Evolutionary conservation across 2,797 vertebrate species (phyloP), one percentile per base, ranked within the genome.

Genomic region (Dicrostonyx torquatus): DNA sequence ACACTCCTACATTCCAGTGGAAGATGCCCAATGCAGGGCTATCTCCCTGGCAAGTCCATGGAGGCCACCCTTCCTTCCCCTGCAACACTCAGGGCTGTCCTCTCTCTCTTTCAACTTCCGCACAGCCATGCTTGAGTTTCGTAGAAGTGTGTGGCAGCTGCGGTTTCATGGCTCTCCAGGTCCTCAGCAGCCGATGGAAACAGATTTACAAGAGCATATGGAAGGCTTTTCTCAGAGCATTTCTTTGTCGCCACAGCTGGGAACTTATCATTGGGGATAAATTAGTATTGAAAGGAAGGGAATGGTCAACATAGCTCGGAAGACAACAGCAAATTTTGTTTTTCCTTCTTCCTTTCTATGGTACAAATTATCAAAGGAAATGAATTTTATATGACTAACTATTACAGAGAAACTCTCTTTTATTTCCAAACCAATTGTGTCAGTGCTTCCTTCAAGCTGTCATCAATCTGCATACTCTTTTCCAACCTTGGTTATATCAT

Each of bases 221-320:
- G 77, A 80, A 37, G 62, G n/a, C 15, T 62, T 85, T 87, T 82
- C 84, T 73, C 2, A 0, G 31, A 92, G 12, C 18, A 60, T 93
- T 90, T 82, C 53, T 50, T 90, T 92, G 12, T 79, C n/a, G 2
- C 18, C 80, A 60, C 83, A 95, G 58, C 87, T 90, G 87, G 86
- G 62, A 88, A 93, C 1, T 91, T 93, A 87, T 6, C 90, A 64
- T 72, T 91, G 96, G 75, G 14, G 48, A 64, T 22, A 94, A 96
- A 91, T 96, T 77, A 87, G 5, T 72, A 93, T 14, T 80, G 64
- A 97, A 97, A 85, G 45, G 80, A 96, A 50, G 58, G 0, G 14
- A 93, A 5, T 31, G 31, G 60, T 58, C 62, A 50, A 14, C 58
- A 88, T 17, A 48, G 10, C 80, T 90, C 5, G 70, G n/a, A 2